phyloP scores from a whole-genome alignment of 2,888 invertebrate species.

The Pandemis cinnamomeana region DNA sequence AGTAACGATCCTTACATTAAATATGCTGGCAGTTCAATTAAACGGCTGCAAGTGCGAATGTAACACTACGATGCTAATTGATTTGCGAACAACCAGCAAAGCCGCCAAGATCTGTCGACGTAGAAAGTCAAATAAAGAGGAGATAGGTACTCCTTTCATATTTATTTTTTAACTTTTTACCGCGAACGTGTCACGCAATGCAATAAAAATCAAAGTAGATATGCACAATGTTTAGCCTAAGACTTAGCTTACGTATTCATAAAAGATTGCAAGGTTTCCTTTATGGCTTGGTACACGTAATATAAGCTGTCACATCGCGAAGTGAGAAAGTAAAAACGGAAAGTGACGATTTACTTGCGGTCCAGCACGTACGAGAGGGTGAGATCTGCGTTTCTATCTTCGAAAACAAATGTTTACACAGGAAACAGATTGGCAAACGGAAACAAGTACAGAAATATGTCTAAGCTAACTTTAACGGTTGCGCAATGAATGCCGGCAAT shows the following conservation, averaged over 20 bases:
- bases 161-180: constrained; percentile 1
- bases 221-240: constrained; percentile 13
- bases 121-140: constrained; percentile 45
- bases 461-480: constrained; percentile 11
- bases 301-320: constrained; percentile 57
- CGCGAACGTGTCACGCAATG: constrained; percentile 1
- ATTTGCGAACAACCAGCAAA: constrained; percentile 45
- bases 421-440: constrained; percentile 16
- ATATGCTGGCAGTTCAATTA: constrained; percentile 1
- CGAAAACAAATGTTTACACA: constrained; percentile 43
- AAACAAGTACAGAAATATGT: background rate
- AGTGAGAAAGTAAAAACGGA: constrained; percentile 66
- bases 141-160: constrained; percentile 9
- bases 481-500: constrained; percentile 21
- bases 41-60: constrained; percentile 25
- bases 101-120: constrained; percentile 34
- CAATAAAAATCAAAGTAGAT: background rate
- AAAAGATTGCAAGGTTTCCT: constrained; percentile 40
- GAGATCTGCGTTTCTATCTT: constrained; percentile 56
- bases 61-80: constrained; percentile 44
- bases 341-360: constrained; percentile 63
- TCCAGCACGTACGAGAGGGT: constrained; percentile 51
- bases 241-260: constrained; percentile 22
- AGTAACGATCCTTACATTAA: constrained; percentile 17
- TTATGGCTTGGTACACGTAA: constrained; percentile 57